Percentiles rank a stretch among this genome's conserved stretches.
phyloP scores from a whole-genome alignment of 1,140 invertebrate genomes.

The Drosophila subpulchrella region DNA sequence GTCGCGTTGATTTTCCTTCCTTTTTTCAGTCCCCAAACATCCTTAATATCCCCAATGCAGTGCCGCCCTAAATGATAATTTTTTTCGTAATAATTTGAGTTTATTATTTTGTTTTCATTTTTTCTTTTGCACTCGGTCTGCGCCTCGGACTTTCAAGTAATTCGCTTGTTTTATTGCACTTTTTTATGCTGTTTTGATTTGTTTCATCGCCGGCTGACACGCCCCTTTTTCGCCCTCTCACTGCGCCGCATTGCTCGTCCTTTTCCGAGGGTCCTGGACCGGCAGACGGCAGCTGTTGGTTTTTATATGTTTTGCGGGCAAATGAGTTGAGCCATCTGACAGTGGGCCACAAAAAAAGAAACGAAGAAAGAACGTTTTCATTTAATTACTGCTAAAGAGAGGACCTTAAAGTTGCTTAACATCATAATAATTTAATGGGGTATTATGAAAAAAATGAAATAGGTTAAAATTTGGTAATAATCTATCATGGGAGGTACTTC shows the following conservation, averaged over 20 bases:
- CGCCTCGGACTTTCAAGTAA: conserved; percentile 38
- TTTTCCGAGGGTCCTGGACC: conserved; percentile 33
- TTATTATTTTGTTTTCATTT: conserved; percentile 77
- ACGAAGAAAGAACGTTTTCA: neutral
- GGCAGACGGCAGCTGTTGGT: conserved; percentile 59
- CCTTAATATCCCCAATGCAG: conserved; percentile 20
- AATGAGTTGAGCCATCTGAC: conserved; percentile 60
- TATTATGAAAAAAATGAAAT: neutral
- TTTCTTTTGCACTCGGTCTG: conserved; percentile 5
- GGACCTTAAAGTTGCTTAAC: too few relatives aligned
- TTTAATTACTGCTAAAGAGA: neutral
- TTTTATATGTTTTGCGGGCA: conserved; percentile 47
- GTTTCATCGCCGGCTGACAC: conserved; percentile 52
- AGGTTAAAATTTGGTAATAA: too few relatives aligned
- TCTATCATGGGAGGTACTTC: too few relatives aligned
- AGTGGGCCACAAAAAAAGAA: conserved; percentile 25
- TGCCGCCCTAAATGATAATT: conserved; percentile 47
- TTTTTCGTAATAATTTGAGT: conserved; percentile 66
- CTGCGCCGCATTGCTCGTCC: conserved; percentile 19
- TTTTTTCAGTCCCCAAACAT: conserved; percentile 8
- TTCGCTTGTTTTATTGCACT: conserved; percentile 76
- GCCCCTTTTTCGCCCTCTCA: conserved; percentile 14
- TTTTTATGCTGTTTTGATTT: conserved; percentile 79
- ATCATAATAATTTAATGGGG: neutral
- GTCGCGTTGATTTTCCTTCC: conserved; percentile 34